Evolutionary conservation across 2,797 vertebrate genomes (phyloP), one percentile per base, ranked within the genome.

Genomic region (Parauchenoglanis ngamensis): DNA sequence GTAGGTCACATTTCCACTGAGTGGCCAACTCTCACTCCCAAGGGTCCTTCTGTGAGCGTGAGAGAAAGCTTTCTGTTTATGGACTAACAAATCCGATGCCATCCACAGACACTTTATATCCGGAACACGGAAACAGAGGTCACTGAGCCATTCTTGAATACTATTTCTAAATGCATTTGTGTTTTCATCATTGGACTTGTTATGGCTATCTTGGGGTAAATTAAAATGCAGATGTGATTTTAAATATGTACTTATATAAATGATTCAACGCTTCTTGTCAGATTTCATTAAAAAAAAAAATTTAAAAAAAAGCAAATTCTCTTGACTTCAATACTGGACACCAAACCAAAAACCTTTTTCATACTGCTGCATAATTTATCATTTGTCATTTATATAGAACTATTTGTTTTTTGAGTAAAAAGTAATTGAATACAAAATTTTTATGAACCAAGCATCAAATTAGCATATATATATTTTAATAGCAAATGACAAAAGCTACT

Each of bases 1-100:
- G 80, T 90, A 89, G 90, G 84, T 89, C 88, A 89, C 56, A 84
- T 86, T 61, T 84, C 86, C 80, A 70, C 73, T 83, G 84, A 89
- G 83, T 88, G 82, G 87, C 84, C 87, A 84, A 78, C 70, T 59
- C 78, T 79, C 61, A 76, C 15, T 80, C 82, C 76, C 86, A 85
- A 61, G 56, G 75, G 83, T 35, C 65, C 63, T 40, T 52, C 54
- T 57, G 44, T 35, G 57, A 63, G 57, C 0, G 2, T 17, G 12
- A 85, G 31, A 6, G 21, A 83, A 59, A 57, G 83, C 65, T 70
- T 79, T 72, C 65, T 85, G 87, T 80, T 88, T 88, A 86, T 86
- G 49, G 79, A 70, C 21, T 35, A 88, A 85, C 87, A 87, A 80
- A 79, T 70, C 59, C 61, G 52, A 85, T 25, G 65, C 65, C 77